Evolutionary conservation across 2,113 vertebrate species (phyloP), one percentile per base, ranked within the genome.

Genomic region (Crotalus horridus): DNA sequence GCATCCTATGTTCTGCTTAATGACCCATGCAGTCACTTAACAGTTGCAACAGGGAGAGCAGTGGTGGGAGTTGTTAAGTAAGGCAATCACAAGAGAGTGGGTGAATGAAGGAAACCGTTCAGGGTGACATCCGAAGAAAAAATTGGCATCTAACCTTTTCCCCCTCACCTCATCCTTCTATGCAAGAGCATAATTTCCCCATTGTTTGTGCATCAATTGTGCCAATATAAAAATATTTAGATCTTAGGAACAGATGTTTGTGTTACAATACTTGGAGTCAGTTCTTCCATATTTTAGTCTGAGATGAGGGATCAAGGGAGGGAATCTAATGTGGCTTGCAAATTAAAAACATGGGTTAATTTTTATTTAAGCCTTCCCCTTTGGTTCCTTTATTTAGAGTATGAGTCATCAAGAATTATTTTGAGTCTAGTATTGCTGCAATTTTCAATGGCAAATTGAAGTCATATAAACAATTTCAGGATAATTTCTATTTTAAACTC

Each of bases 131-230:
- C 53, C 54, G 29, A 46, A n/a, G 21, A 51, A 55, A 46, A 15
- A 11, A 3, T 1, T 48, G 69, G 51, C 89, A 59, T 21, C 8
- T 43, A 39, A 12, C 23, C 46, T 26, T 20, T 54, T 8, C 81
- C 59, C 24, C 12, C 29, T n/a, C 56, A 51, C 6, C 17, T 33
- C n/a, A 33, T 74, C n/a, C n/a, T 74, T n/a, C n/a, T 33, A 74
- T 74, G 33, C n/a, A 74, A 74, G 15, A 74, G 5, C 69, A 74
- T 74, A 54, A 74, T 92, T 95, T 93, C 69, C 33, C 39, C 88
- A 81, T 64, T 51, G 56, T 53, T 88, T 93, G 85, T 85, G 93
- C 95, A 91, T n/a, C 17, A 55, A 21, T 33, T 33, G 58, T 17
- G 6, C 26, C 85, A 23, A 90, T 85, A 90, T 85, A 93, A 94